phyloP scores from a whole-genome alignment of 2,113 vertebrate genomes.

The Labeo rohita region DNA sequence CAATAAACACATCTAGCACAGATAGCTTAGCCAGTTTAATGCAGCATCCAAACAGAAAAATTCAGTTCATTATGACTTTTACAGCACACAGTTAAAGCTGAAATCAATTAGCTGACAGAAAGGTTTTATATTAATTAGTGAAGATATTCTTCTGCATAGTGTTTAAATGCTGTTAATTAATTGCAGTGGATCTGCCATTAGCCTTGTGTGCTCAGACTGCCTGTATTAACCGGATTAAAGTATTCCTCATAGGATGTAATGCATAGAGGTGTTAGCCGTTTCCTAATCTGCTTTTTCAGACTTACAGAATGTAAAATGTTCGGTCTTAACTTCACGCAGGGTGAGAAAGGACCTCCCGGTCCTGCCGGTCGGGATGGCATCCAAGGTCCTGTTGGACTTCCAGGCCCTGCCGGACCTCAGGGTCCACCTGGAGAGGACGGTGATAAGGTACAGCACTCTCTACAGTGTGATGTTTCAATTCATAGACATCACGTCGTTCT shows the following conservation, averaged over 20 bases:
- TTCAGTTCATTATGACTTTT: neutral
- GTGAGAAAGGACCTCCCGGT: conserved; percentile 95
- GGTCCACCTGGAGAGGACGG: conserved; percentile 97
- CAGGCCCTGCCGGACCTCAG: conserved; percentile 93
- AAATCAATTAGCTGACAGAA: conserved; percentile 23
- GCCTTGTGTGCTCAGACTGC: neutral
- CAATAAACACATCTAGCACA: conserved; percentile 26
- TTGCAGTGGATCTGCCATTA: neutral
- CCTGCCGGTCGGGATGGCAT: conserved; percentile 95
- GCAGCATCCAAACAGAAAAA: conserved; percentile 1
- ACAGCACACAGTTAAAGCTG: neutral
- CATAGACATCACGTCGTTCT: neutral
- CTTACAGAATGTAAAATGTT: neutral
- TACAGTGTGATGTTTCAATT: neutral
- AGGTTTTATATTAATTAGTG: neutral
- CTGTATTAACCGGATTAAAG: neutral
- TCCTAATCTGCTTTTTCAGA: neutral
- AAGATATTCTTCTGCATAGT: neutral
- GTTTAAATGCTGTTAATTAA: conserved; percentile 5
- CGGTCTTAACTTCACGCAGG: conserved; percentile 74
- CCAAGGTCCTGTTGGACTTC: conserved; percentile 96
- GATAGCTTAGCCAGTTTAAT: conserved; percentile 2
- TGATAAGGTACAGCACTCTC: conserved; percentile 84
- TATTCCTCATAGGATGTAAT: conserved; percentile 1
- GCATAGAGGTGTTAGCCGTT: neutral